phyloP scores from a whole-genome alignment of 1,140 invertebrate genomes.

The Camponotus pennsylvanicus region DNA sequence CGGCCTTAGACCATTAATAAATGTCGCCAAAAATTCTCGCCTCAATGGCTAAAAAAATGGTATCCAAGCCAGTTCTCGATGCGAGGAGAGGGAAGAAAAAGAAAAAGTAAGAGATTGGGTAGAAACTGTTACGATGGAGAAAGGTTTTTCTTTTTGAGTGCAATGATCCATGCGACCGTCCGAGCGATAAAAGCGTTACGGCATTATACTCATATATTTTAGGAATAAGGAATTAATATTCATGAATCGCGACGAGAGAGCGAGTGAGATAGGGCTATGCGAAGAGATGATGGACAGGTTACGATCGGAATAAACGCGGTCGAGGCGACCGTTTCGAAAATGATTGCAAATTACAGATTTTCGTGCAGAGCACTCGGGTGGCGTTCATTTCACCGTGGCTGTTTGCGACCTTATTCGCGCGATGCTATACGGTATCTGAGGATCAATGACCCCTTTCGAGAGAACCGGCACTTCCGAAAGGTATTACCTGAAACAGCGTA shows the following conservation, averaged over 20 bases:
- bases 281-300: constrained; percentile 63
- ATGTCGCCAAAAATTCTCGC: constrained; percentile 78
- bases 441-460: constrained; percentile 68
- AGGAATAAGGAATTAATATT: constrained; percentile 78
- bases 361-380: constrained; percentile 55
- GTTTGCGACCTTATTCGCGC: constrained; percentile 42
- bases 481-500: constrained; percentile 34
- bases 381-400: constrained; percentile 65
- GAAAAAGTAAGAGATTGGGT: constrained; percentile 46
- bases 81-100: constrained; percentile 68
- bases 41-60: constrained; percentile 70
- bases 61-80: constrained; percentile 43
- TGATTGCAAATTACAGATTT: constrained; percentile 80
- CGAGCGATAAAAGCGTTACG: constrained; percentile 71
- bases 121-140: constrained; percentile 1
- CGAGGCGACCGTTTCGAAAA: constrained; percentile 69
- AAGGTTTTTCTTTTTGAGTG: constrained; percentile 31
- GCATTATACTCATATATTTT: constrained; percentile 73
- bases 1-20: constrained; percentile 77
- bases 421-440: constrained; percentile 58
- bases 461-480: constrained; percentile 32
- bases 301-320: constrained; percentile 51
- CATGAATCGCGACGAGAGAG: constrained; percentile 71
- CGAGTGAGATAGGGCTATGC: constrained; percentile 19
- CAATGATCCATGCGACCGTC: constrained; percentile 56